Evolutionary conservation across 1,140 invertebrate genomes (phyloP).

Genomic region (Forficula auricularia): DNA sequence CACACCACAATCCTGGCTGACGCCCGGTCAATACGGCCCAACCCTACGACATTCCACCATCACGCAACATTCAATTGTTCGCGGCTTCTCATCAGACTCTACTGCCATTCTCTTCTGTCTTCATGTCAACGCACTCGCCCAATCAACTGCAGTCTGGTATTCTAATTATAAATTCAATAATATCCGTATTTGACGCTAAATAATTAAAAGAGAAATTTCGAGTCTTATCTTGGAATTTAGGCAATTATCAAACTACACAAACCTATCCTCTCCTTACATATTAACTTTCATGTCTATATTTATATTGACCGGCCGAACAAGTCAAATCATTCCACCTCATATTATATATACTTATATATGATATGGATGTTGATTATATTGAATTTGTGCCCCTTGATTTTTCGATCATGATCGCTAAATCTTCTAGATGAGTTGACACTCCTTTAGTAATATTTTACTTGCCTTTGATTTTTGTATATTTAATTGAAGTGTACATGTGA

Average conservation of each 20-base stretch:
- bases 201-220: not conserved
- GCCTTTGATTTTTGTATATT: slow-evolving; percentile 1
- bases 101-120: slow-evolving; percentile 11
- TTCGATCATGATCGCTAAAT: too few relatives aligned
- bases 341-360: too few relatives aligned
- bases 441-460: not conserved
- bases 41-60: slow-evolving; percentile 10
- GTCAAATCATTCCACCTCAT: not conserved
- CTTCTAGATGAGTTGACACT: not conserved
- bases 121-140: slow-evolving; percentile 9
- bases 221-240: not conserved
- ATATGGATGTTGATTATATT: too few relatives aligned
- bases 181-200: too few relatives aligned
- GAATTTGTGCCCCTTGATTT: too few relatives aligned
- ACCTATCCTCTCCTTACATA: not conserved
- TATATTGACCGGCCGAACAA: not conserved
- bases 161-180: slow-evolving; percentile 10
- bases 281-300: slow-evolving; percentile 1
- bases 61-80: slow-evolving; percentile 1
- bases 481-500: not conserved
- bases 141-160: slow-evolving; percentile 11
- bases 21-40: slow-evolving; percentile 2
- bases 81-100: slow-evolving; percentile 9
- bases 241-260: not conserved
- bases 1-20: slow-evolving; percentile 6